These are phyloP conservation scores for Okamejei kenojei DNA, from an alignment of 2,797 vertebrate species.

Conservation along the genomic window DNA sequence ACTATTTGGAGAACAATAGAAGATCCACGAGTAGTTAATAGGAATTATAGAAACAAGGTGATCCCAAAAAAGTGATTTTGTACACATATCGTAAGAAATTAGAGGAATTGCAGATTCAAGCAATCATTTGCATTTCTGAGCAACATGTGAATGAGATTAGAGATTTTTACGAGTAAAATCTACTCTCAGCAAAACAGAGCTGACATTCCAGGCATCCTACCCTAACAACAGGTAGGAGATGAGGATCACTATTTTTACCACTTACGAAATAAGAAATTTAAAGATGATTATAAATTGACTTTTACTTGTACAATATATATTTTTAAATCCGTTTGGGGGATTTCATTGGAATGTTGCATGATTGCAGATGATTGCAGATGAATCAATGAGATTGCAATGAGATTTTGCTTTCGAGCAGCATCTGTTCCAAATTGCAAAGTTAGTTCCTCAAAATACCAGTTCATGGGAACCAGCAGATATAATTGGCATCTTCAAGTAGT, in stretches of 20 bases:
- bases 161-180: neutral
- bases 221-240: neutral
- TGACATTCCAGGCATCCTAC: neutral
- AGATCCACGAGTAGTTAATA: too few relatives aligned
- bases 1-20: too few relatives aligned
- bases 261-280: neutral
- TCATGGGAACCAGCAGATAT: neutral
- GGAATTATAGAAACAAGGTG: too few relatives aligned
- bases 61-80: too few relatives aligned
- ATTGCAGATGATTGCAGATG: neutral
- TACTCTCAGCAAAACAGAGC: neutral
- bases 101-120: neutral
- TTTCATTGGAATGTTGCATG: neutral
- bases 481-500: neutral
- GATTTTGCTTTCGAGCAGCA: neutral
- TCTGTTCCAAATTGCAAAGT: neutral
- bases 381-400: neutral
- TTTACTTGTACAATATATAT: too few relatives aligned
- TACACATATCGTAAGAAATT: neutral
- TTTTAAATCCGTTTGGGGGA: neutral
- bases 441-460: neutral
- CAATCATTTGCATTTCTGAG: neutral
- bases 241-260: neutral
- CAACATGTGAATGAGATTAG: neutral
- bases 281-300: neutral